Evolutionary conservation across 1,140 invertebrate species (phyloP), one percentile per base, ranked within the genome.

Genomic region (Drosophila pallidifrons): DNA sequence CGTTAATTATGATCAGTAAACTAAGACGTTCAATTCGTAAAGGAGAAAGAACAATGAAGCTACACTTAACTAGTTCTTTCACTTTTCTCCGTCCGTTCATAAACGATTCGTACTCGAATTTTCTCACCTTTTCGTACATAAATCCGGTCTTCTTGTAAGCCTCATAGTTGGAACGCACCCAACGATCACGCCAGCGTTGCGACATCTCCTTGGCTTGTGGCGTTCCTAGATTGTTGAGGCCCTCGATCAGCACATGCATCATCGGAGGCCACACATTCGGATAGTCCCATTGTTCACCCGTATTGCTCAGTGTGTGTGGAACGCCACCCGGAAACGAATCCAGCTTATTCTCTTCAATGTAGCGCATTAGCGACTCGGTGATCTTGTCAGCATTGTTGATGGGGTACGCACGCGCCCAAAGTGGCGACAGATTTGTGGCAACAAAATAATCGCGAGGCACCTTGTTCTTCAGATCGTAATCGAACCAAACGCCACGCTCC

Each of bases 181-280:
- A 98, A 69, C 95, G 95, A 49, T 96, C 93, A 1, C 96, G 96
- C 49, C 98, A 93, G 58, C 96, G 94, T 68, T 94, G 95, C 0
- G 97, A 97, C 25, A 96, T 86, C 38, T 95, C 93, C 78, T 95
- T 94, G 1, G 96, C 96, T 78, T 94, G 94, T 0, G 93, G 90
- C 41, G 96, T 93, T 0, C 94, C 94, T 1, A 96, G 95, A 54
- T 95, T 94, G 25, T 96, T 94, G 3, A 99, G 92, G 0, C 97
- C 96, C 79, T 95, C 94, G 32, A 98, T 95, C 28, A 97, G 93
- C 11, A 98, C 95, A 81, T 97, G 94, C 79, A 98, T 97, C 6
- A 98, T 93, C 0, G 98, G 97, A 1, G 97, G 96, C 97, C 97
- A 99, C 0, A 96, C 97, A 90, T 99, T 98, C 0, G 98, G 98